These are phyloP conservation scores for Drosophila melanosoma DNA, from an alignment of 2,888 invertebrate species.

Conservation along the genomic window DNA sequence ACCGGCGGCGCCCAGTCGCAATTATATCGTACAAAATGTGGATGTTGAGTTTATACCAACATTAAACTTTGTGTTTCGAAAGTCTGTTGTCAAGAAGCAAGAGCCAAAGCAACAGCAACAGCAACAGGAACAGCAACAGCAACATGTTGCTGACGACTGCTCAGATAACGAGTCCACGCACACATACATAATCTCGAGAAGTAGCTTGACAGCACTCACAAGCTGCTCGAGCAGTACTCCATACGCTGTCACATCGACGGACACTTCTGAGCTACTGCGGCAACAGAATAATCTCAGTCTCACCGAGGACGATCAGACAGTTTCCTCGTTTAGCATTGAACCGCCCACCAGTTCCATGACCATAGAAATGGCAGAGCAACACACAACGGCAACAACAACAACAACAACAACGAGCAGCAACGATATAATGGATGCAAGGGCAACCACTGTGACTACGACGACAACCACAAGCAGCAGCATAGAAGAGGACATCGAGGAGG, in stretches of 20 bases:
- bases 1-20: slow-evolving; percentile 6
- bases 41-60: slow-evolving; percentile 81
- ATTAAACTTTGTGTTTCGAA: slow-evolving; percentile 75
- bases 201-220: slow-evolving; percentile 55
- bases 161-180: slow-evolving; percentile 65
- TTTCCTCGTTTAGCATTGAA: slow-evolving; percentile 75
- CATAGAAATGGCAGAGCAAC: slow-evolving; percentile 82
- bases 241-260: slow-evolving; percentile 69
- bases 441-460: slow-evolving; percentile 56
- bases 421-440: slow-evolving; percentile 29
- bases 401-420: slow-evolving; percentile 67
- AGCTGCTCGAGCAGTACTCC: slow-evolving; percentile 67
- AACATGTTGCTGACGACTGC: slow-evolving; percentile 56
- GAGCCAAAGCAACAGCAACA: slow-evolving; percentile 6
- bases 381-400: slow-evolving; percentile 44
- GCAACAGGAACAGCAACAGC: slow-evolving; percentile 24
- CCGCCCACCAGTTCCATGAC: slow-evolving; percentile 81
- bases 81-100: slow-evolving; percentile 1
- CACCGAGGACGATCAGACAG: slow-evolving; percentile 68
- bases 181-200: slow-evolving; percentile 76
- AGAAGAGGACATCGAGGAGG: slow-evolving; percentile 85
- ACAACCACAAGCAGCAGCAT: slow-evolving; percentile 80
- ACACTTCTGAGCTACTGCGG: slow-evolving; percentile 67
- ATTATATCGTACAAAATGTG: slow-evolving; percentile 46
- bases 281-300: slow-evolving; percentile 72